Percentiles rank a stretch among this genome's conserved stretches.
phyloP scores from a whole-genome alignment of 23 tunicate species.

The Phallusia fumigata region DNA sequence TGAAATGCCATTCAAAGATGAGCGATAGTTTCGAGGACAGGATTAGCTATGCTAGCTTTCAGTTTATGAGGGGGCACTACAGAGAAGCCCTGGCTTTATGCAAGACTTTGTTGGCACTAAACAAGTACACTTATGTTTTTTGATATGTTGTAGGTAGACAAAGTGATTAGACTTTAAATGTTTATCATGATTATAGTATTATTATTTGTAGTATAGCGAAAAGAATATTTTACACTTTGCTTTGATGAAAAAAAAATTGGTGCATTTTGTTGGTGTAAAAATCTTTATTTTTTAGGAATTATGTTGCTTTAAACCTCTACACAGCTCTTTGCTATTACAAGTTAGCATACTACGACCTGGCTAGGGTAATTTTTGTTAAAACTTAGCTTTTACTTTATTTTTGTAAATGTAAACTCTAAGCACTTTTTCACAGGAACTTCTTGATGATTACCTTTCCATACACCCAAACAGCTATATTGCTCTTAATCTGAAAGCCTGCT shows the following conservation, averaged over 20 bases:
- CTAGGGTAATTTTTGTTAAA: constrained; percentile 24
- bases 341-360: constrained; percentile 56
- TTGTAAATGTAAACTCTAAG: neutral
- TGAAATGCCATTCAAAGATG: constrained; percentile 38
- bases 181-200: no score
- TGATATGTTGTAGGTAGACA: no score
- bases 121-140: constrained; percentile 16
- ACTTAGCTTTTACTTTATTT: neutral
- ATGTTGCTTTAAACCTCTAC: constrained; percentile 53
- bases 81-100: constrained; percentile 43
- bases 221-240: no score
- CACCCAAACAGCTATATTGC: constrained; percentile 59
- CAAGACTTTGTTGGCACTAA: constrained; percentile 28
- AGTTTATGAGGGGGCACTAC: constrained; percentile 57
- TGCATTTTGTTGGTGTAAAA: no score
- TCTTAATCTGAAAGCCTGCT: constrained; percentile 50
- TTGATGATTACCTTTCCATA: constrained; percentile 40
- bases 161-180: no score
- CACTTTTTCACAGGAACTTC: constrained; percentile 35
- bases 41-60: constrained; percentile 47
- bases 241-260: no score
- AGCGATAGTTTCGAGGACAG: constrained; percentile 44
- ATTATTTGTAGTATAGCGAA: no score
- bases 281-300: constrained; percentile 26
- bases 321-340: constrained; percentile 63